Evolutionary conservation across 2,113 vertebrate species (phyloP).

Genomic region (Irena cyanogastra): DNA sequence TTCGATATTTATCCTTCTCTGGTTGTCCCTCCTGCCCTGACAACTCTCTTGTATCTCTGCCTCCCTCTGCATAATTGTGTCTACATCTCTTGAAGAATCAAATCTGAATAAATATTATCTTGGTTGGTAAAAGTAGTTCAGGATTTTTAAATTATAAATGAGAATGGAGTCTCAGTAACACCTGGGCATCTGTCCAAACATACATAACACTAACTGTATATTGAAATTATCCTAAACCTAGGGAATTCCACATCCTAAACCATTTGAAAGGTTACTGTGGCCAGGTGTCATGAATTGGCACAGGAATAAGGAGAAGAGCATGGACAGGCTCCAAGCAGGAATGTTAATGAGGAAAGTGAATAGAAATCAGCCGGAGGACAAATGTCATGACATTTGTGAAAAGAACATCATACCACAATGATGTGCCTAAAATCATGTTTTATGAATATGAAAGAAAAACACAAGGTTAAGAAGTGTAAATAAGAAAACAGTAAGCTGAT

Average conservation of each 20-base stretch:
- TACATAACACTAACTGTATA: background rate
- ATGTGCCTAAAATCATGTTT: background rate
- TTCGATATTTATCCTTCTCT: background rate
- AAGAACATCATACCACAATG: background rate
- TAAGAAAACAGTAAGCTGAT: background rate
- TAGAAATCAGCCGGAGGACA: slow-evolving; percentile 6
- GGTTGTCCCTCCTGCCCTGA: background rate
- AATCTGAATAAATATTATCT: background rate
- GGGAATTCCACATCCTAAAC: background rate
- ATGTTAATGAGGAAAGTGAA: slow-evolving; percentile 23
- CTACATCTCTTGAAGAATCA: background rate
- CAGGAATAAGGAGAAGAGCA: background rate
- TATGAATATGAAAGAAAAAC: background rate
- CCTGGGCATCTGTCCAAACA: background rate
- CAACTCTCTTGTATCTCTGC: background rate
- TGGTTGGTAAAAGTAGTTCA: background rate
- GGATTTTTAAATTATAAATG: background rate
- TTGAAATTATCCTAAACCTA: background rate
- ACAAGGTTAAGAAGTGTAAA: background rate
- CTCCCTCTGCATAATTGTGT: background rate
- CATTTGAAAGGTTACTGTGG: slow-evolving; percentile 27
- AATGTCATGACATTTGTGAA: slow-evolving; percentile 58
- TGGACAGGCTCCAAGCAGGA: background rate
- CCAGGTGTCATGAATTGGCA: slow-evolving; percentile 42
- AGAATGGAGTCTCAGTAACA: background rate